Conservation (phyloP, 2,888 invertebrate genomes). For the Rhagonycha lutea region DNA sequence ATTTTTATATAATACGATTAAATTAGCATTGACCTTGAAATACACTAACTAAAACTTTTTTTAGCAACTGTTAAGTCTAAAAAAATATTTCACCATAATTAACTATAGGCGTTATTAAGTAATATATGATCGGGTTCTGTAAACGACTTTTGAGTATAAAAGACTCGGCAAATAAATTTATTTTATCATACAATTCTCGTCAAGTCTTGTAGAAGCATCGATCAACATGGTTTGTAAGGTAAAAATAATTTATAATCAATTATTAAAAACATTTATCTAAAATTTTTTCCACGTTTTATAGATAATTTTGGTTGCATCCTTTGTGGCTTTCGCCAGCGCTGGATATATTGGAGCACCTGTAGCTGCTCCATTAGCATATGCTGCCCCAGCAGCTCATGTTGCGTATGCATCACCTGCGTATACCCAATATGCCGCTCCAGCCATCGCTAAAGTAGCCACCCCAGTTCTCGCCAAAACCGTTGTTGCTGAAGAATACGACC, state of each 20-base stretch:
- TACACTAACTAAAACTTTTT: neutral
- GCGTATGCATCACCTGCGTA: neutral
- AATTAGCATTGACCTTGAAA: neutral
- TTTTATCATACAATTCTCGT: neutral
- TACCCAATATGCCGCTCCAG: constrained; percentile 51
- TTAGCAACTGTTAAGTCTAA: neutral
- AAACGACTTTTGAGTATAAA: neutral
- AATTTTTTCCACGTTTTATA: neutral
- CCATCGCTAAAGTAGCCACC: constrained; percentile 45
- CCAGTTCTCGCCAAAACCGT: constrained; percentile 44
- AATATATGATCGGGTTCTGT: neutral
- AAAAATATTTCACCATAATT: neutral
- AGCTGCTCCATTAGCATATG: neutral
- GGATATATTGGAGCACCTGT: constrained; percentile 43
- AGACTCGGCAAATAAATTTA: neutral
- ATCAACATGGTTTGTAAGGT: neutral
- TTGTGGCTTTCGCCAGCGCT: constrained; percentile 36
- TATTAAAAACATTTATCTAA: neutral
- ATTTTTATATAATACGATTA: neutral
- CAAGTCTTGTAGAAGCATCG: neutral
- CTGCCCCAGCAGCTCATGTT: neutral
- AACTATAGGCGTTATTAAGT: neutral
- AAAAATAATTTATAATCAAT: neutral
- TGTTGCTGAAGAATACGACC: constrained; percentile 54
- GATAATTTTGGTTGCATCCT: constrained; percentile 23